Evolutionary conservation across 1,140 invertebrate genomes (phyloP), one percentile per base, ranked within the genome.

Genomic region (Heliothis subflexa): DNA sequence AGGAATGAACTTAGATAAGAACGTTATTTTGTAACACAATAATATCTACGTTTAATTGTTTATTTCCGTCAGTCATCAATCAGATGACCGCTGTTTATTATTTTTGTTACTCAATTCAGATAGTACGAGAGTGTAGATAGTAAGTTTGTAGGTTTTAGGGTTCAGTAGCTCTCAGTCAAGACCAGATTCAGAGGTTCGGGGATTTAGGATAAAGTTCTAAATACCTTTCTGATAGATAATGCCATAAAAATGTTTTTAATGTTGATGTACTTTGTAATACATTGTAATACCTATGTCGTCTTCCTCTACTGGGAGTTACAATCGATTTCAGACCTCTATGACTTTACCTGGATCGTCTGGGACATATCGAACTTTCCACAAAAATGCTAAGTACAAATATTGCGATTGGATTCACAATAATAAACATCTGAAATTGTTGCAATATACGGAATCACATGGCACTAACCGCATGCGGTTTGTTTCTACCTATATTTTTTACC

Each of bases 61-160:
- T 62, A 62, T 40, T 62, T 62, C 28, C 5, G 28, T 62, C 59
- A 40, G 21, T 40, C 28, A 62, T 62, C 14, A 40, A 62, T 62
- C 28, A 40, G 1, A 10, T 40, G 28, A 40, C 28, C 59, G 3
- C 14, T 40, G 59, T 40, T 62, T 40, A 40, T 62, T 21, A 14
- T 61, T 61, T 61, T 28, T 2, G 18, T 61, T 61, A 61, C 28
- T 61, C 57, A 33, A 61, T 33, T 5, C 28, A 61, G 57, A 61
- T 61, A 33, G 57, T 61, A 14, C 28, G 57, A 14, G 13, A 61
- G 13, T 52, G 50, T 52, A 14, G 50, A n/a, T n/a, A 52, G 13
- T 33, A 33, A 33, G 33, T 33, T 33, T 3, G 13, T 52, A 52
- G 3, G 16, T 62, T 13, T 61, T 62, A 33, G 59, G 59, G 59